Percentiles rank a stretch among this genome's conserved stretches.
Conservation (phyloP, 2,113 vertebrate genomes). For the Rhinichthys klamathensis region DNA sequence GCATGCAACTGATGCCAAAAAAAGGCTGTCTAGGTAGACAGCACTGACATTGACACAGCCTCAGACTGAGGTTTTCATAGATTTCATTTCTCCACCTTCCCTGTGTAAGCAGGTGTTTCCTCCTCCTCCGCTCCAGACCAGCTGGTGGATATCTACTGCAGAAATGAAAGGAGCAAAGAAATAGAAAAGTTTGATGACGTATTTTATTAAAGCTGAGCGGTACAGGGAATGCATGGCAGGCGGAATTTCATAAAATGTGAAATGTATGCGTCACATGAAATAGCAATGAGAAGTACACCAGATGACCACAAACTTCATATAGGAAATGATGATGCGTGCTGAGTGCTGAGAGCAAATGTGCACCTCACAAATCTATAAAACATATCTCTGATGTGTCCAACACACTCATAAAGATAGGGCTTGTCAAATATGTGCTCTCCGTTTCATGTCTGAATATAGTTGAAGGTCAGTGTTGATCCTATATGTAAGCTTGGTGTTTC, state of each 20-base stretch:
- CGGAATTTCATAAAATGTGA: conserved; percentile 44
- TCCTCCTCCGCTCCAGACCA: conserved; percentile 70
- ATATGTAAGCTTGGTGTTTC: neutral
- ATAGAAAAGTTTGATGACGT: conserved; percentile 63
- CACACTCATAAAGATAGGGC: neutral
- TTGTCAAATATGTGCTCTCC: conserved; percentile 7
- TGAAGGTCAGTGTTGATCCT: neutral
- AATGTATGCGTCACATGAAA: conserved; percentile 38
- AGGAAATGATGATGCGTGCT: conserved; percentile 29
- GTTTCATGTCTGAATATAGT: neutral
- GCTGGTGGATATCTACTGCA: conserved; percentile 21
- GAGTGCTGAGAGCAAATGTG: neutral
- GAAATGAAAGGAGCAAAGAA: conserved; percentile 28
- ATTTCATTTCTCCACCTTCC: conserved; percentile 76
- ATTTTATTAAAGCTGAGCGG: conserved; percentile 62
- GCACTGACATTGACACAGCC: conserved; percentile 13
- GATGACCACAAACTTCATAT: conserved; percentile 14
- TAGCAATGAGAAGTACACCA: conserved; percentile 23
- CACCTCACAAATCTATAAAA: conserved; percentile 28
- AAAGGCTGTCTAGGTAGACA: neutral
- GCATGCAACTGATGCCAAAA: neutral
- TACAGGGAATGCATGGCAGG: conserved; percentile 50
- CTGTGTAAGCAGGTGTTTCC: conserved; percentile 88
- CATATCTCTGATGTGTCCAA: neutral
- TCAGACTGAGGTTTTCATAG: conserved; percentile 67